Percentiles rank a stretch among this genome's conserved stretches.
These are phyloP conservation scores for Trogon surrucura DNA, from an alignment of 2,113 vertebrate species.

Conservation along the genomic window DNA sequence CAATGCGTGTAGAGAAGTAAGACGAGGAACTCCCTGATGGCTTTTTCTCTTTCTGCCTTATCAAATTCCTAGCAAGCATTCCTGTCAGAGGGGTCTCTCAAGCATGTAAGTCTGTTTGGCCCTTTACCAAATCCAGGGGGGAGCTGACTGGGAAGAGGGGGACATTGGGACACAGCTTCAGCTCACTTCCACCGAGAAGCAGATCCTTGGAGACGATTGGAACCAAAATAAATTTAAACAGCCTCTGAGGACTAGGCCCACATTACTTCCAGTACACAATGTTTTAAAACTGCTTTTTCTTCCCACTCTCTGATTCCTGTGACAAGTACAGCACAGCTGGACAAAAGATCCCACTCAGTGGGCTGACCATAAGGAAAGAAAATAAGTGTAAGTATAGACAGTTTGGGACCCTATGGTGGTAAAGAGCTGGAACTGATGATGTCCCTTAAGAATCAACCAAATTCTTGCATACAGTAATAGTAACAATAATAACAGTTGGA, in stretches of 20 bases:
- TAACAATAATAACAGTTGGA: neutral
- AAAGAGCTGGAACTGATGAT: neutral
- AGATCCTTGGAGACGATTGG: neutral
- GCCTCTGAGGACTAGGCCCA: neutral
- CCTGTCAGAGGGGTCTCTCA: neutral
- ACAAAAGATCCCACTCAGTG: neutral
- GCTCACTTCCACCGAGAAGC: neutral
- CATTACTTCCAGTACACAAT: neutral
- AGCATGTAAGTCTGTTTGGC: neutral
- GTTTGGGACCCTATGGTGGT: neutral
- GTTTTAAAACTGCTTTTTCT: conserved; percentile 20
- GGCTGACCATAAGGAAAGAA: neutral
- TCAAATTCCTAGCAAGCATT: neutral
- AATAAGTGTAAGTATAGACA: neutral
- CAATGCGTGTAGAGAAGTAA: neutral
- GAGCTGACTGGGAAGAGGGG: neutral
- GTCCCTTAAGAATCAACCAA: neutral
- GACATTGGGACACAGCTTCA: neutral
- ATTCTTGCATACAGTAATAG: neutral
- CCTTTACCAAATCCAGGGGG: neutral
- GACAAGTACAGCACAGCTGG: neutral
- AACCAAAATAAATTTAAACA: conserved; percentile 22
- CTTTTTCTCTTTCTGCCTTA: neutral
- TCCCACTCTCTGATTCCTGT: conserved; percentile 1
- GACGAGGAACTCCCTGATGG: neutral